Evolutionary conservation across 2,888 invertebrate species (phyloP).

Genomic region (Hypomecis atomaria): DNA sequence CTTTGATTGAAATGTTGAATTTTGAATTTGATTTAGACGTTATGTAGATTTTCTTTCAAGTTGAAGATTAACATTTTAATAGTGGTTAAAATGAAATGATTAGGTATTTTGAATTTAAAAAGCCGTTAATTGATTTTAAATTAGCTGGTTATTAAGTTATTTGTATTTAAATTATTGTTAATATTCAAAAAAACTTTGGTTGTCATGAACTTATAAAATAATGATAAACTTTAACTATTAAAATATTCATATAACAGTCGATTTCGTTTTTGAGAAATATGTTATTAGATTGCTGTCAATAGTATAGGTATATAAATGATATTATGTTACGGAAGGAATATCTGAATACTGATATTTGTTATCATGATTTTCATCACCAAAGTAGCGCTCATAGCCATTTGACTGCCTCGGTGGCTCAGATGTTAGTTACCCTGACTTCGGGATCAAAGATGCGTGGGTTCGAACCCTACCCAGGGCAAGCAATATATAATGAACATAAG

Average conservation of each 20-base stretch:
- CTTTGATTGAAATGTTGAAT: conserved; percentile 12
- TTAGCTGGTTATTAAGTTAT: not conserved
- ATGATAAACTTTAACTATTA: not conserved
- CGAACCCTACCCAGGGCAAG: too few species aligned
- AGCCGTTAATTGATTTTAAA: too few species aligned
- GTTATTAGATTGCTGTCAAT: too few species aligned
- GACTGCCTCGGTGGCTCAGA: too few species aligned
- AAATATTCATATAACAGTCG: conserved; percentile 1
- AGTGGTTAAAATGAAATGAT: not conserved
- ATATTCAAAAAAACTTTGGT: not conserved
- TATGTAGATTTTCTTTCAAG: not conserved
- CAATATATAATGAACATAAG: too few species aligned
- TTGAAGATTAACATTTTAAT: conserved; percentile 3
- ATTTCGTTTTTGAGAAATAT: not conserved
- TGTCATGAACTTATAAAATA: not conserved
- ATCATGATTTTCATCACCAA: too few species aligned
- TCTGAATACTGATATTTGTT: too few species aligned
- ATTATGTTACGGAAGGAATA: too few species aligned
- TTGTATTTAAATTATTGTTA: conserved; percentile 4
- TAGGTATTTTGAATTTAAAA: not conserved
- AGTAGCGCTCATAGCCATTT: too few species aligned
- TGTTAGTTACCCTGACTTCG: too few species aligned
- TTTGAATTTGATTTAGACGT: conserved; percentile 1
- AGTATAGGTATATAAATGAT: too few species aligned
- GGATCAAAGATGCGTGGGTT: too few species aligned